phyloP scores from a whole-genome alignment of 2,888 invertebrate genomes.

The Fabriciana adippe region DNA sequence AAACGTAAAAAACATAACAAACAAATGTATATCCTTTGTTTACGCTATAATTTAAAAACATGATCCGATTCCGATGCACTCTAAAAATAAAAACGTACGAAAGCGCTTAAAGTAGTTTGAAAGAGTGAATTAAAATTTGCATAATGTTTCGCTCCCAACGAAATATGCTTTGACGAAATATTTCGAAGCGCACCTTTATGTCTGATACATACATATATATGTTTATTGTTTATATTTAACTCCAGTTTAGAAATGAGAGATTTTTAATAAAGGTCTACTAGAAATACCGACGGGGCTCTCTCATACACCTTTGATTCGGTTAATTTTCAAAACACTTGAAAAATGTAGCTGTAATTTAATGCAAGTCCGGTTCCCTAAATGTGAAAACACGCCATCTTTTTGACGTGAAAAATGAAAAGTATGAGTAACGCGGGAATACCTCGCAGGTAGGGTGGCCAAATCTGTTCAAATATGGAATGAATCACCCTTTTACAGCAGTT shows the following conservation, averaged over 20 bases:
- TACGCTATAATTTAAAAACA: constrained; percentile 27
- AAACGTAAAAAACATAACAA: constrained; percentile 1
- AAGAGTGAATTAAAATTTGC: constrained; percentile 34
- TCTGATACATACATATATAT: constrained; percentile 19
- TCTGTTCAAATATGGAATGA: background rate
- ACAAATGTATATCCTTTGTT: constrained; percentile 24
- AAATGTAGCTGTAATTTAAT: constrained; percentile 27
- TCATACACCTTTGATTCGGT: constrained; percentile 22
- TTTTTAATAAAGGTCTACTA: constrained; percentile 23
- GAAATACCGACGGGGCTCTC: constrained; percentile 26
- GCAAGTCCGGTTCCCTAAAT: constrained; percentile 16
- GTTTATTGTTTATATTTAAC: constrained; percentile 23
- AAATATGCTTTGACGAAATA: constrained; percentile 41
- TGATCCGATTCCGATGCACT: constrained; percentile 29
- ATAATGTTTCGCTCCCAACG: constrained; percentile 24
- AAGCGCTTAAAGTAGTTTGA: constrained; percentile 29
- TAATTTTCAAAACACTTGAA: constrained; percentile 29
- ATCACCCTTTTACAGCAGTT: too few species aligned
- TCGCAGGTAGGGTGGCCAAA: constrained; percentile 4
- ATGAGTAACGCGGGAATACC: constrained; percentile 17
- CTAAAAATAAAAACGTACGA: constrained; percentile 27
- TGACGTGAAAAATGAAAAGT: constrained; percentile 22
- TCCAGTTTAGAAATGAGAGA: constrained; percentile 21
- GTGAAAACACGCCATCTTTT: constrained; percentile 19
- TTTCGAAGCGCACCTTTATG: constrained; percentile 27